Conservation (phyloP, 2,113 vertebrate species). For the Nicator chloris region DNA sequence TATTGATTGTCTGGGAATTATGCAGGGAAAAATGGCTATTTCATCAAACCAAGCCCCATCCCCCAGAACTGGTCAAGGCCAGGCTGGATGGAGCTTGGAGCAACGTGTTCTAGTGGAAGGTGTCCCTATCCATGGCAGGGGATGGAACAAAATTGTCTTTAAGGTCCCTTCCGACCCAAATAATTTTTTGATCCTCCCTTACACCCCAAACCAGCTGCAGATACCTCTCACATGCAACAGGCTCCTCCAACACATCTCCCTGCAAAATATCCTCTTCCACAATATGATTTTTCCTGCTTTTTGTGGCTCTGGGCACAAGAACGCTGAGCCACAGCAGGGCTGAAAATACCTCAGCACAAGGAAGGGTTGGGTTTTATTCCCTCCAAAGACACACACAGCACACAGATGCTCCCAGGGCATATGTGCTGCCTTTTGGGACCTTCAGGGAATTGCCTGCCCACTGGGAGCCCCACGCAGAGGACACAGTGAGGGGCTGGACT, state of each 20-base stretch:
- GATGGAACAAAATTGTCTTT: neutral
- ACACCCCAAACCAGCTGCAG: neutral
- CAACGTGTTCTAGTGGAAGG: neutral
- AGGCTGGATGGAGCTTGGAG: neutral
- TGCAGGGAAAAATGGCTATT: neutral
- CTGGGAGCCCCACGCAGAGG: neutral
- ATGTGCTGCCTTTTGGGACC: neutral
- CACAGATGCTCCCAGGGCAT: neutral
- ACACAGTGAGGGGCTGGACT: rapidly evolving
- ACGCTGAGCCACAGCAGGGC: neutral
- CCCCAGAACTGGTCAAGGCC: neutral
- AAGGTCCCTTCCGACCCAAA: neutral
- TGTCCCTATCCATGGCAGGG: neutral
- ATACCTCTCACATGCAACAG: too few relatives aligned
- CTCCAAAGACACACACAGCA: neutral
- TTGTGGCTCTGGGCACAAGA: neutral
- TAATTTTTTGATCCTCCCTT: neutral
- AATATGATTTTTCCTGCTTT: neutral
- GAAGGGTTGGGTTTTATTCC: neutral
- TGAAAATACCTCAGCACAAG: neutral
- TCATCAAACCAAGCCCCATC: neutral
- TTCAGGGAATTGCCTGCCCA: neutral
- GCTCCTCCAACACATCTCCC: neutral
- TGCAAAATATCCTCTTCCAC: neutral
- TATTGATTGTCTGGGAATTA: neutral